Percentiles rank a stretch among this genome's conserved stretches.
Conservation (phyloP, 2,888 invertebrate species). For the Arenicola marina region DNA sequence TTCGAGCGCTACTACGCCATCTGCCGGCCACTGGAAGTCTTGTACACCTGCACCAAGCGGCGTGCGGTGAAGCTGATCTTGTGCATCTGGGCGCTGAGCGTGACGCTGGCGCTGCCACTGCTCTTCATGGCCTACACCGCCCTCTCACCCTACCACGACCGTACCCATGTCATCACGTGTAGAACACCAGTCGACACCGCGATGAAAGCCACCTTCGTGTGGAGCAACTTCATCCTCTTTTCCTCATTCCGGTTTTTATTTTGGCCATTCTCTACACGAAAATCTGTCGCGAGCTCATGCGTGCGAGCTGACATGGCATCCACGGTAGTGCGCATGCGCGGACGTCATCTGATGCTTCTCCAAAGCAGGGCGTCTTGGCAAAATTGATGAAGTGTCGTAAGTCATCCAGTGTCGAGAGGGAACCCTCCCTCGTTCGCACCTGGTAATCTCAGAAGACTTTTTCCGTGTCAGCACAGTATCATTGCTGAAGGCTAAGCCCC, state of each 20-base stretch:
- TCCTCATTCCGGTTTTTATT: constrained; percentile 80
- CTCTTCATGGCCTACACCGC: constrained; percentile 80
- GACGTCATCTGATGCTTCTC: not conserved
- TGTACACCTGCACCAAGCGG: constrained; percentile 57
- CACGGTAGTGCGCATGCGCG: not conserved
- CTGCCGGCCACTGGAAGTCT: constrained; percentile 75
- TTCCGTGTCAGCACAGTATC: too few relatives aligned
- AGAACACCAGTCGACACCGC: constrained; percentile 77
- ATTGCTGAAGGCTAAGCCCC: too few relatives aligned
- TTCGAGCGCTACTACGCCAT: constrained; percentile 91
- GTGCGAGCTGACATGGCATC: not conserved
- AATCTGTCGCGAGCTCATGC: constrained; percentile 24
- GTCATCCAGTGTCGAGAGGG: not conserved
- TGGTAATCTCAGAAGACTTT: too few relatives aligned
- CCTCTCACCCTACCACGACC: constrained; percentile 46
- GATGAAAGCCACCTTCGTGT: constrained; percentile 81
- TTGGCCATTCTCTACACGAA: constrained; percentile 78
- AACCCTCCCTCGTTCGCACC: too few relatives aligned
- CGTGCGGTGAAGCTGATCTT: constrained; percentile 56
- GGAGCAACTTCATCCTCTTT: constrained; percentile 81
- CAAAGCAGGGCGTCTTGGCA: not conserved
- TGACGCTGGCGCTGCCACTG: constrained; percentile 70
- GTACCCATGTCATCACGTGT: constrained; percentile 72
- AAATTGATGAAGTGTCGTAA: not conserved
- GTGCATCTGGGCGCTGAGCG: constrained; percentile 57